Evolutionary conservation across 37 sponge, comb jelly and placozoan species (phyloP).

Genomic region (Hexactinellida sp.): DNA sequence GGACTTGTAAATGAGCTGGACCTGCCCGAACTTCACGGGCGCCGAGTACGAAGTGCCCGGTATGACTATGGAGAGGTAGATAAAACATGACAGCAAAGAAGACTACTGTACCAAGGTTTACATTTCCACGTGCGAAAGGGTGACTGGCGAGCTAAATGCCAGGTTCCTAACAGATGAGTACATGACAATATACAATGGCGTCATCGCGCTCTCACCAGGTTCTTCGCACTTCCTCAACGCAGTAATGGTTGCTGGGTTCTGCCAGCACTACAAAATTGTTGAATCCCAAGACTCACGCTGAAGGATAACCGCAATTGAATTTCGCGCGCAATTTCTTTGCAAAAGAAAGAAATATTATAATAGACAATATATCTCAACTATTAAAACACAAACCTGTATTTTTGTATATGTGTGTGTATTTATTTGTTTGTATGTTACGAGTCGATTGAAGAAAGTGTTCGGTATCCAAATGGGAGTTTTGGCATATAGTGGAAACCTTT

Average conservation of each 20-base stretch:
- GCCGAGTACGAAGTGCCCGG: not conserved
- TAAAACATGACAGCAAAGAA: not conserved
- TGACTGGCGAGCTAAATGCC: not conserved
- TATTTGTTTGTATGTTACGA: no score
- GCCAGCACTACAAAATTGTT: not conserved
- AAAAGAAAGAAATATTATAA: no score
- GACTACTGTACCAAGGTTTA: not conserved
- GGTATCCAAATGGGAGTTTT: no score
- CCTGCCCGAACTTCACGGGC: not conserved
- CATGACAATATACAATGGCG: not conserved
- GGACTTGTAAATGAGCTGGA: not conserved
- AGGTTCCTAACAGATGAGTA: not conserved
- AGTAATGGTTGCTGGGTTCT: not conserved
- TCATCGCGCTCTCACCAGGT: not conserved
- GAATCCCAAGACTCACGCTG: not conserved
- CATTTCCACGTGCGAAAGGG: not conserved
- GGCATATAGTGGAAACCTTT: no score
- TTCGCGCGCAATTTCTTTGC: no score
- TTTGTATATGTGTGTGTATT: no score
- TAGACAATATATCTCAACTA: no score
- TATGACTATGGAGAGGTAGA: not conserved
- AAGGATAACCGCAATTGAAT: no score
- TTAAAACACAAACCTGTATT: no score
- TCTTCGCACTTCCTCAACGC: not conserved
- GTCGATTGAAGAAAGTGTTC: no score